Evolutionary conservation across 2,113 vertebrate species (phyloP).

Genomic region (Petromus typicus): DNA sequence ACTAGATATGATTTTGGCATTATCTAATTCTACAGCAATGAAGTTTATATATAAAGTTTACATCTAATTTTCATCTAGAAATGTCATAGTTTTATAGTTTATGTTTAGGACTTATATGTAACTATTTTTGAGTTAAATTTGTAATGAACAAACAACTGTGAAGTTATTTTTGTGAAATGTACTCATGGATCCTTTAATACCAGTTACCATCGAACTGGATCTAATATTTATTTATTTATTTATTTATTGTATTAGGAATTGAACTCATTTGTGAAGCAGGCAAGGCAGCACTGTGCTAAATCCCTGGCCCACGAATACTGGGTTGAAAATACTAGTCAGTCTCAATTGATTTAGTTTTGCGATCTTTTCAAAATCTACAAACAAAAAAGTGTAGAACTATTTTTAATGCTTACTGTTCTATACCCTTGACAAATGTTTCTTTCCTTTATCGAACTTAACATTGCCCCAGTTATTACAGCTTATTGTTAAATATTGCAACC

Average conservation of each 20-base stretch:
- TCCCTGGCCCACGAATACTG: no score
- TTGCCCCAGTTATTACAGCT: not conserved
- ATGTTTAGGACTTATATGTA: not conserved
- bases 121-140: not conserved
- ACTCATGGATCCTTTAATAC: not conserved
- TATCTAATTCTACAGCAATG: not conserved
- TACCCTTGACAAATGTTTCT: not conserved
- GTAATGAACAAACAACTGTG: not conserved
- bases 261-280: no score
- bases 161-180: not conserved
- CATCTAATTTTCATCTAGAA: not conserved
- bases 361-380: not conserved
- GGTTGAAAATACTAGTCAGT: not conserved
- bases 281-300: no score
- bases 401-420: not conserved
- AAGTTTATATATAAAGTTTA: not conserved
- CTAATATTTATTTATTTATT: no score
- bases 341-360: not conserved
- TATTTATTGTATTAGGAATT: no score
- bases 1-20: not conserved
- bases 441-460: not conserved
- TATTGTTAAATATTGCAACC: not conserved
- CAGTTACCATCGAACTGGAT: not conserved
- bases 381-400: not conserved
- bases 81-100: not conserved